Conservation (phyloP, 1,140 invertebrate species). For the Centruroides sculpturatus region DNA sequence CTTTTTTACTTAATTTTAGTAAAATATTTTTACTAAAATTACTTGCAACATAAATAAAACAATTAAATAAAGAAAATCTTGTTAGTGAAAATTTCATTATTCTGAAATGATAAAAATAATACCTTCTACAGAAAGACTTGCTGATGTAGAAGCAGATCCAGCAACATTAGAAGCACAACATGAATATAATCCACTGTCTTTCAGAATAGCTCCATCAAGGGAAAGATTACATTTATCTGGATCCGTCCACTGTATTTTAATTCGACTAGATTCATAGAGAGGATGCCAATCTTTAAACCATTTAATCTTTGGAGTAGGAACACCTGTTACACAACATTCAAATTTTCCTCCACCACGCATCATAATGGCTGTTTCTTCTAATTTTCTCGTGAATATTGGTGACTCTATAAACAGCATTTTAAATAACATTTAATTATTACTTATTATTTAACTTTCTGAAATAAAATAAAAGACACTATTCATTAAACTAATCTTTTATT, state of each 20-base stretch:
- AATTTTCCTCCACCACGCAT: conserved; percentile 53
- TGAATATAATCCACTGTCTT: conserved; percentile 87
- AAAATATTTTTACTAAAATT: neutral
- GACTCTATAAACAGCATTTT: conserved; percentile 41
- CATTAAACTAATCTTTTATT: too few relatives aligned
- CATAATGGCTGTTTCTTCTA: conserved; percentile 62
- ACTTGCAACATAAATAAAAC: neutral
- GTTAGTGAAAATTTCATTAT: neutral
- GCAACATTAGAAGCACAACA: conserved; percentile 82
- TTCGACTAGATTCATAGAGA: conserved; percentile 55
- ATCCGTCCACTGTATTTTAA: conserved; percentile 67
- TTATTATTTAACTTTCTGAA: neutral
- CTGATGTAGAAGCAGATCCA: conserved; percentile 69
- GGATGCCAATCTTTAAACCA: conserved; percentile 96
- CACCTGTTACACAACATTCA: conserved; percentile 69
- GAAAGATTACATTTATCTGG: conserved; percentile 67
- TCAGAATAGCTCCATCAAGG: conserved; percentile 69
- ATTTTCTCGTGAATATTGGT: conserved; percentile 67
- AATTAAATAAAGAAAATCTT: too few relatives aligned
- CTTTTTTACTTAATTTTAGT: too few relatives aligned
- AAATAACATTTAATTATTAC: neutral
- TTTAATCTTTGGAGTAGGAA: conserved; percentile 82
- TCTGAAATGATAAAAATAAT: neutral
- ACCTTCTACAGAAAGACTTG: conserved; percentile 71
- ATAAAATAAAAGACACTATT: neutral